These are phyloP conservation scores for Caenorhabditis japonica DNA, from an alignment of 2,888 invertebrate genomes.

Conservation along the genomic window DNA sequence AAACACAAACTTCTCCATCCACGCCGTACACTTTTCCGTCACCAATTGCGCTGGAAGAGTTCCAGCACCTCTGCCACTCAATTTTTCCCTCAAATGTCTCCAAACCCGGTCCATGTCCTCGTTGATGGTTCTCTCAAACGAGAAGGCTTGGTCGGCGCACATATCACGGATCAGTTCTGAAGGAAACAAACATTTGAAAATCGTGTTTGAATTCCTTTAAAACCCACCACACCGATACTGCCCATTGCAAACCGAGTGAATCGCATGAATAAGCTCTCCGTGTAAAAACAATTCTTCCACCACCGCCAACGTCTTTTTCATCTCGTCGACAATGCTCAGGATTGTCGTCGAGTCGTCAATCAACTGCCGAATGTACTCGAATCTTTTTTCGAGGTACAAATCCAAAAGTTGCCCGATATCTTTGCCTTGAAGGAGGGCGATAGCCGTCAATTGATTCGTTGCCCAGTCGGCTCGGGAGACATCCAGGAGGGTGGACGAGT, in stretches of 20 bases:
- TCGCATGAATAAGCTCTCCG: slow-evolving; percentile 57
- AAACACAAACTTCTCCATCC: slow-evolving; percentile 41
- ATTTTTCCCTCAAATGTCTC: slow-evolving; percentile 48
- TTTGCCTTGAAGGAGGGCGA: slow-evolving; percentile 64
- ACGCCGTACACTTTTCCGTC: slow-evolving; percentile 32
- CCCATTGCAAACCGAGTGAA: slow-evolving; percentile 56
- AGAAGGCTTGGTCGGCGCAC: slow-evolving; percentile 56
- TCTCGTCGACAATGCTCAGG: slow-evolving; percentile 58
- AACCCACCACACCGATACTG: slow-evolving; percentile 58
- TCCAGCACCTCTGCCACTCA: slow-evolving; percentile 36
- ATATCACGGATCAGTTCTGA: slow-evolving; percentile 43
- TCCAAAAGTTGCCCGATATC: slow-evolving; percentile 67
- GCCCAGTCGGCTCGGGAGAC: slow-evolving; percentile 68
- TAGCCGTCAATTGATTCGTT: slow-evolving; percentile 65
- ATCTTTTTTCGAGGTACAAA: slow-evolving; percentile 66
- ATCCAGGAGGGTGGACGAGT: slow-evolving; percentile 29
- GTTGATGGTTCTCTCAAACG: slow-evolving; percentile 55
- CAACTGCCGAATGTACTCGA: slow-evolving; percentile 53
- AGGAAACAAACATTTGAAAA: background rate
- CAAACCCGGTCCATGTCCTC: slow-evolving; percentile 57
- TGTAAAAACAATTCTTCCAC: slow-evolving; percentile 62
- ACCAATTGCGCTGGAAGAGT: slow-evolving; percentile 30
- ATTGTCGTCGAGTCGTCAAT: slow-evolving; percentile 59
- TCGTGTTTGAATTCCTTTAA: no score
- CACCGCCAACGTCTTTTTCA: slow-evolving; percentile 56